Evolutionary conservation across 2,797 vertebrate species (phyloP).

Genomic region (Zenarchopterus dispar): DNA sequence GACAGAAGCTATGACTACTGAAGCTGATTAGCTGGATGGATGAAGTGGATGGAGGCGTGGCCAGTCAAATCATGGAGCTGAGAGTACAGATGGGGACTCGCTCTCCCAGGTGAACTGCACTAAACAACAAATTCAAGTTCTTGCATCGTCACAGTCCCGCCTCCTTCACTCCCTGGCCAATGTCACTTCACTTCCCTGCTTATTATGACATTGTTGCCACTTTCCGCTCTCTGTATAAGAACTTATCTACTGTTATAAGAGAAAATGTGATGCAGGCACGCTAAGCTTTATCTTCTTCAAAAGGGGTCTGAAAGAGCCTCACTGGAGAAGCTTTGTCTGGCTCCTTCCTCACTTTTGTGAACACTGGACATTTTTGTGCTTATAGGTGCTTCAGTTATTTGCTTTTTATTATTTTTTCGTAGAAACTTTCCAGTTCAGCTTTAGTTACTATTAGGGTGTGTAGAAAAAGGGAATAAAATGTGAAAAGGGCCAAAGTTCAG

Average conservation of each 20-base stretch:
- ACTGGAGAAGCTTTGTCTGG: constrained; percentile 1
- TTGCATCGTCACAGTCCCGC: constrained; percentile 38
- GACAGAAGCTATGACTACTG: constrained; percentile 55
- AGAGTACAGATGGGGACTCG: constrained; percentile 19
- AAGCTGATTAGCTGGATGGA: constrained; percentile 53
- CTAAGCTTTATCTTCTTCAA: constrained; percentile 35
- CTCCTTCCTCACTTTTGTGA: constrained; percentile 2
- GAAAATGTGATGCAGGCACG: constrained; percentile 59
- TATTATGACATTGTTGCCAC: constrained; percentile 58
- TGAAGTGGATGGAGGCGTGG: constrained; percentile 41
- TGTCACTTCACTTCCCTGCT: not conserved
- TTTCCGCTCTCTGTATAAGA: constrained; percentile 60
- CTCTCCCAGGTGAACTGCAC: constrained; percentile 44
- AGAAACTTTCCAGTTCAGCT: not conserved
- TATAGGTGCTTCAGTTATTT: not conserved
- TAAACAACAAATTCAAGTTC: constrained; percentile 33
- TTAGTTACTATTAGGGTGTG: not conserved
- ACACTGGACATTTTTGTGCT: constrained; percentile 7
- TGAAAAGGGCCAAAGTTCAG: not conserved
- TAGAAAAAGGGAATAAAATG: not conserved
- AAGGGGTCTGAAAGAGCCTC: constrained; percentile 12
- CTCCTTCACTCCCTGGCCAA: constrained; percentile 43
- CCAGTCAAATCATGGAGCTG: constrained; percentile 26
- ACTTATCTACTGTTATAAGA: constrained; percentile 53
- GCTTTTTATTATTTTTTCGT: not conserved